phyloP scores from a whole-genome alignment of 2,888 invertebrate species.

The Druceiella hillmani region DNA sequence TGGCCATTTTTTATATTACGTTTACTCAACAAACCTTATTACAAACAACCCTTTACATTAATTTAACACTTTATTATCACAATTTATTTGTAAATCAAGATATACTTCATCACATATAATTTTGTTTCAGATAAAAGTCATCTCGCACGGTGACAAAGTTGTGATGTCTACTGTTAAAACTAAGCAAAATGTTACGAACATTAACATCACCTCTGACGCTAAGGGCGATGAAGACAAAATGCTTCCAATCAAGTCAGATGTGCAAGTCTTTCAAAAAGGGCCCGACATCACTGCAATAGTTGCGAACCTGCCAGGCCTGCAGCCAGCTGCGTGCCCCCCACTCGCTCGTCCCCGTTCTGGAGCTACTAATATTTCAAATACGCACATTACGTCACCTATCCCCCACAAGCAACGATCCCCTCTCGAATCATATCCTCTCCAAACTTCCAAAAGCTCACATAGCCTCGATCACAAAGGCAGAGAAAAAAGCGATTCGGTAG shows the following conservation, averaged over 20 bases:
- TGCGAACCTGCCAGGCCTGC: slow-evolving; percentile 56
- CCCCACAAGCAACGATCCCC: not conserved
- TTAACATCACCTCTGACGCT: slow-evolving; percentile 60
- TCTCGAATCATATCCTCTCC: slow-evolving; percentile 23
- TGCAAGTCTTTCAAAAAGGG: slow-evolving; percentile 71
- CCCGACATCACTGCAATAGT: slow-evolving; percentile 73
- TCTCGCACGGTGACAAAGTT: slow-evolving; percentile 34
- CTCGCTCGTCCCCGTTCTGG: slow-evolving; percentile 49
- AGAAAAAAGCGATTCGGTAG: slow-evolving; percentile 28
- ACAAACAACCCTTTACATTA: too few relatives aligned
- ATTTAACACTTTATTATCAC: too few relatives aligned
- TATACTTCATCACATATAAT: not conserved
- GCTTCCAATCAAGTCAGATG: slow-evolving; percentile 47
- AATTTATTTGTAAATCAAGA: too few relatives aligned
- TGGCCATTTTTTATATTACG: too few relatives aligned
- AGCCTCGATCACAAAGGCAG: slow-evolving; percentile 38
- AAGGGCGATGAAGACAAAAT: slow-evolving; percentile 30
- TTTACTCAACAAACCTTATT: too few relatives aligned
- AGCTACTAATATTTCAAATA: slow-evolving; percentile 53
- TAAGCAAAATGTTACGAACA: slow-evolving; percentile 64
- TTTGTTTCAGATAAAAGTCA: not conserved
- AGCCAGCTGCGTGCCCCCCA: slow-evolving; percentile 37
- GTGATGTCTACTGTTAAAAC: slow-evolving; percentile 50
- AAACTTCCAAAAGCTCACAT: slow-evolving; percentile 44
- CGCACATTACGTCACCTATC: slow-evolving; percentile 37